Conservation (phyloP, 2,113 vertebrate genomes). For the cattle (Bos taurus) region DNA sequence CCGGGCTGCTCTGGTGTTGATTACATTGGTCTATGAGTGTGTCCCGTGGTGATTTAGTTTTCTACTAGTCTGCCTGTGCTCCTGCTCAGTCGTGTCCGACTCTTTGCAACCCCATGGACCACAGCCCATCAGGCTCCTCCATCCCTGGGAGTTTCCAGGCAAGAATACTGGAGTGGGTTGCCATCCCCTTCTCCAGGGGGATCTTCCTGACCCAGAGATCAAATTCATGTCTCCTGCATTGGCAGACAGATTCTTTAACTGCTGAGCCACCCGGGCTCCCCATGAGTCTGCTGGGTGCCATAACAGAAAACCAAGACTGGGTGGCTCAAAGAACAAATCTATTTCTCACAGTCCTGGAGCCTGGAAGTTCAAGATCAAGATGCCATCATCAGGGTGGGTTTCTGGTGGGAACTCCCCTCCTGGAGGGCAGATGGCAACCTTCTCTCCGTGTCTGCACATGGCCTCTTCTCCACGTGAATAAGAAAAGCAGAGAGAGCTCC, state of each 20-base stretch:
- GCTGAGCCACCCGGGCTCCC: background rate
- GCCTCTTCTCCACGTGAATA: background rate
- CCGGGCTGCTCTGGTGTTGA: background rate
- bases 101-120: background rate
- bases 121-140: background rate
- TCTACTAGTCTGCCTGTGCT: background rate
- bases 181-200: background rate
- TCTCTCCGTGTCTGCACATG: background rate
- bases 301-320: background rate
- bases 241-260: background rate
- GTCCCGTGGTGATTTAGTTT: background rate
- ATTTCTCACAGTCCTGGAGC: background rate
- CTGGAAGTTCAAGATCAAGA: background rate
- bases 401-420: background rate
- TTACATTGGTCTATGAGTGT: background rate
- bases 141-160: background rate
- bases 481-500: background rate
- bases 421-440: background rate
- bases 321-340: background rate
- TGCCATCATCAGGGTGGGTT: background rate
- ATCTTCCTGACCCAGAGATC: background rate
- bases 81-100: accelerated
- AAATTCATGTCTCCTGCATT: background rate
- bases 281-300: background rate
- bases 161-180: background rate